Conservation (phyloP, 1,140 invertebrate species). For the Gonatopus flavifemur region DNA sequence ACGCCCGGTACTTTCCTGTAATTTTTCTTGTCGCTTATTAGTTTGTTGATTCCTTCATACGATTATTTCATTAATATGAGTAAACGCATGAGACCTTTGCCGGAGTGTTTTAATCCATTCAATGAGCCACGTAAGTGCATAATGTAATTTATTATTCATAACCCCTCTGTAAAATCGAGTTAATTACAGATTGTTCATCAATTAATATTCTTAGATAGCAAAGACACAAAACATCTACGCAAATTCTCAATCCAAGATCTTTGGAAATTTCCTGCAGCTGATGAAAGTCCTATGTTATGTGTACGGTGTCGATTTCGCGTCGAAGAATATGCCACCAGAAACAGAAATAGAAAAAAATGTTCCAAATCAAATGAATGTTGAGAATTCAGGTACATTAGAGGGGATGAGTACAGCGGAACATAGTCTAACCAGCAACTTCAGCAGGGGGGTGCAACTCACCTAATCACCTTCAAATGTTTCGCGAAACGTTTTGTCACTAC, state of each 20-base stretch:
- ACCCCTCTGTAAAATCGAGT: conserved; percentile 2
- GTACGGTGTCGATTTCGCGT: conserved; percentile 1
- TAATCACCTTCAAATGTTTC: too few species aligned
- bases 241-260: conserved; percentile 2
- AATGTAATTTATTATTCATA: too few species aligned
- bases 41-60: too few species aligned
- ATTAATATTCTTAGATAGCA: conserved; percentile 1
- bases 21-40: too few species aligned
- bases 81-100: too few species aligned
- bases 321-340: conserved; percentile 2
- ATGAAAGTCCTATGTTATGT: conserved; percentile 10
- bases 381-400: conserved; percentile 3
- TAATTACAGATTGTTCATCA: too few species aligned
- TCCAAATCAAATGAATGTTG: conserved; percentile 8
- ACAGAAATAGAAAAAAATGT: conserved; percentile 1
- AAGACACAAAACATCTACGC: conserved; percentile 2
- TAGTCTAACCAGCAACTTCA: too few species aligned
- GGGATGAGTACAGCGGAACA: conserved; percentile 6
- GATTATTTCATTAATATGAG: neutral
- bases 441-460: too few species aligned
- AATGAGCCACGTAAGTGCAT: conserved; percentile 8
- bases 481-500: too few species aligned
- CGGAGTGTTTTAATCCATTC: conserved; percentile 8
- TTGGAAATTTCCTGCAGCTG: conserved; percentile 6
- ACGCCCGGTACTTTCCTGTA: too few species aligned